Conservation (phyloP, 2,888 invertebrate species). For the Vanessa cardui region DNA sequence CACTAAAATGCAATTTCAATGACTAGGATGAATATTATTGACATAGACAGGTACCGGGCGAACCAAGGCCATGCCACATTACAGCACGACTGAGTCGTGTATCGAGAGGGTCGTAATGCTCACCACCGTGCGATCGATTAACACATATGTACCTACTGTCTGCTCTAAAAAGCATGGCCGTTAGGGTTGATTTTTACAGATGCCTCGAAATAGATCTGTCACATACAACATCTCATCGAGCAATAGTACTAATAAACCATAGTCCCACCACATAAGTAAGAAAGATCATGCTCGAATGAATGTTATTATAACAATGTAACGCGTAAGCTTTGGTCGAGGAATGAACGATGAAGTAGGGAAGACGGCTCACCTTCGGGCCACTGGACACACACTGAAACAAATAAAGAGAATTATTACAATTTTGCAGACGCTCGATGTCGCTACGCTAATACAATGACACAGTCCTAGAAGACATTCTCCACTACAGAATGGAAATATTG, state of each 20-base stretch:
- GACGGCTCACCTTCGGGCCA: conserved; percentile 92
- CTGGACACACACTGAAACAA: conserved; percentile 94
- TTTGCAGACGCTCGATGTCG: conserved; percentile 16
- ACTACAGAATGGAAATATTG: conserved; percentile 68
- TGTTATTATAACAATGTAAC: conserved; percentile 73
- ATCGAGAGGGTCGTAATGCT: conserved; percentile 43
- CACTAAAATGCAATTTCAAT: conserved; percentile 61
- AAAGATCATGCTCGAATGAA: conserved; percentile 76
- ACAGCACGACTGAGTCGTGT: conserved; percentile 52
- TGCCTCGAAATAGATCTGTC: conserved; percentile 62
- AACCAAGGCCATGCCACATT: conserved; percentile 64
- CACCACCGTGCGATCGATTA: conserved; percentile 50
- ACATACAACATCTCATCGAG: conserved; percentile 65
- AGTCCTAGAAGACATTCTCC: conserved; percentile 73
- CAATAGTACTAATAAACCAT: conserved; percentile 69
- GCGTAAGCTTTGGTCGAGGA: conserved; percentile 65
- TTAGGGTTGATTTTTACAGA: conserved; percentile 56
- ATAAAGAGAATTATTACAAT: conserved; percentile 51
- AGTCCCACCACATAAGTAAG: conserved; percentile 75
- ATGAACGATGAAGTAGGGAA: conserved; percentile 44
- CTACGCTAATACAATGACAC: conserved; percentile 63
- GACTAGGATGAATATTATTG: conserved; percentile 57
- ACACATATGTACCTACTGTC: conserved; percentile 49
- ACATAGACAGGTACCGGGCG: conserved; percentile 53
- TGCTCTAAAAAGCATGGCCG: conserved; percentile 71